Evolutionary conservation across 2,113 vertebrate genomes (phyloP).

Genomic region (Triplophysa rosa): DNA sequence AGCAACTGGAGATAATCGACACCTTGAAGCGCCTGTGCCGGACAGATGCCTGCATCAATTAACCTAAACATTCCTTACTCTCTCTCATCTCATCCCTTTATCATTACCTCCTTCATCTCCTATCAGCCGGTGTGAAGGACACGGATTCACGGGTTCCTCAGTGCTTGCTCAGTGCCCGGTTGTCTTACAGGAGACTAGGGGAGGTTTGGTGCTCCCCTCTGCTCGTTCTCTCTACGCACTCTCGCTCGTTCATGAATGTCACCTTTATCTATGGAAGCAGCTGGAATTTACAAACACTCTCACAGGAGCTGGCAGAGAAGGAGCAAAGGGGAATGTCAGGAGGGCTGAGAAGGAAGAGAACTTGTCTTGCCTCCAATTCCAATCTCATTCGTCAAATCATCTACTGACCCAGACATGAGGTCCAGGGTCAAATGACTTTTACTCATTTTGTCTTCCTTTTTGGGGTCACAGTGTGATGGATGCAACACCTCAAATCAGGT

Average conservation of each 20-base stretch:
- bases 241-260: conserved; percentile 73
- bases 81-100: conserved; percentile 59
- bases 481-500: conserved; percentile 47
- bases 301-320: conserved; percentile 63
- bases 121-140: conserved; percentile 72
- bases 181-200: conserved; percentile 44
- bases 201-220: conserved; percentile 41
- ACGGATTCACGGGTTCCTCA: conserved; percentile 62
- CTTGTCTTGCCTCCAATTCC: conserved; percentile 36
- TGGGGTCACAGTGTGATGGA: conserved; percentile 30
- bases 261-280: conserved; percentile 70
- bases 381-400: conserved; percentile 39
- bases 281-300: conserved; percentile 64
- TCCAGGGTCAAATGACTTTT: conserved; percentile 61
- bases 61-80: conserved; percentile 27
- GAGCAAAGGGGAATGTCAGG: conserved; percentile 63
- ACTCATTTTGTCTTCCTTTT: conserved; percentile 45
- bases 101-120: conserved; percentile 47
- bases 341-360: conserved; percentile 58
- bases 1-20: conserved; percentile 22
- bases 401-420: conserved; percentile 57
- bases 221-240: conserved; percentile 4
- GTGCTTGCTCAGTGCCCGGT: conserved; percentile 60
- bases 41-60: conserved; percentile 39
- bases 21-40: conserved; percentile 14